These are phyloP conservation scores for Crotalus viridis DNA, from an alignment of 2,113 vertebrate species.

Conservation along the genomic window DNA sequence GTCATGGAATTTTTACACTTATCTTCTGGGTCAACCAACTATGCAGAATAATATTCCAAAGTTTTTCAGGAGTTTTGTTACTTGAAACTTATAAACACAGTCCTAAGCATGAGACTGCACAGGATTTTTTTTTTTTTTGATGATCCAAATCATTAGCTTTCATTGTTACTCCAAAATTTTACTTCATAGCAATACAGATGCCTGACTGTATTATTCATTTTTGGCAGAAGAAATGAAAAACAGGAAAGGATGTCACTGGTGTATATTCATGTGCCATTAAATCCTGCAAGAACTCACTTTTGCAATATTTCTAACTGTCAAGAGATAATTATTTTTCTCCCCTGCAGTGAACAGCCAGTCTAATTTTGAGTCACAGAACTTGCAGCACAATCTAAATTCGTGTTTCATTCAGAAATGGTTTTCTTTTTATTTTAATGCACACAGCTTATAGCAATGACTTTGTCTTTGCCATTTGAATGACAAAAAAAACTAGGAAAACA, in stretches of 20 bases:
- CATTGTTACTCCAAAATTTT: slow-evolving; percentile 13
- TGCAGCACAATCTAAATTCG: slow-evolving; percentile 29
- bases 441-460: not conserved
- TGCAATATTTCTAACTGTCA: slow-evolving; percentile 34
- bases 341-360: slow-evolving; percentile 33
- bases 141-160: not conserved
- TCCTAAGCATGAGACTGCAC: not conserved
- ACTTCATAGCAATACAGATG: not conserved
- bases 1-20: not conserved
- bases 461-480: slow-evolving; percentile 18
- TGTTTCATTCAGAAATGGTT: slow-evolving; percentile 27
- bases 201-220: slow-evolving; percentile 28
- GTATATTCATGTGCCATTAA: slow-evolving; percentile 26
- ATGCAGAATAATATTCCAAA: not conserved
- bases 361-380: slow-evolving; percentile 27
- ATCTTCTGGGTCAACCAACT: not conserved
- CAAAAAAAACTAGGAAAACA: slow-evolving; percentile 9
- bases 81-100: not conserved
- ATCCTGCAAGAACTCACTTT: slow-evolving; percentile 8
- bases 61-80: not conserved
- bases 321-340: slow-evolving; percentile 10
- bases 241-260: not conserved
- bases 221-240: slow-evolving; percentile 14
- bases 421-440: slow-evolving; percentile 36
- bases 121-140: not conserved